phyloP scores from a whole-genome alignment of 2,888 invertebrate genomes.

The Phyllotreta striolata region DNA sequence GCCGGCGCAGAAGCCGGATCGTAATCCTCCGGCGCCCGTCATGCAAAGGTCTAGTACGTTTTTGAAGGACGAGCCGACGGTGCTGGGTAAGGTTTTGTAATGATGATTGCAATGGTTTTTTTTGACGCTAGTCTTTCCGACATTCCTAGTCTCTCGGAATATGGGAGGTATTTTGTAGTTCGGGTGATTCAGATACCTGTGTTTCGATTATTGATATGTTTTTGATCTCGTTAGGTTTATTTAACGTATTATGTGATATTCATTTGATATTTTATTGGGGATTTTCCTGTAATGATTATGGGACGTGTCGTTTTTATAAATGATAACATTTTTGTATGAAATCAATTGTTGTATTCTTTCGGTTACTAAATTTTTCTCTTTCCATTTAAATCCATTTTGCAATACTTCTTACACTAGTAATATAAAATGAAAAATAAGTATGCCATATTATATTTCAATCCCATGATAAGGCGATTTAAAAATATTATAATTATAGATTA shows the following conservation, averaged over 20 bases:
- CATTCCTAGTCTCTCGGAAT: slow-evolving; percentile 35
- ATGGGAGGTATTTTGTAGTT: background rate
- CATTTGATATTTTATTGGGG: slow-evolving; percentile 26
- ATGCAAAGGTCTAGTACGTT: slow-evolving; percentile 77
- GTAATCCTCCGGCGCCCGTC: slow-evolving; percentile 40
- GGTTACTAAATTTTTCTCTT: too few species aligned
- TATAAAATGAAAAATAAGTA: too few species aligned
- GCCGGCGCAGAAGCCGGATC: slow-evolving; percentile 10
- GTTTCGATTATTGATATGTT: slow-evolving; percentile 28
- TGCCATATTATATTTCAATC: too few species aligned
- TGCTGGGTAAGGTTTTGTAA: slow-evolving; percentile 62
- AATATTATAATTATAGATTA: too few species aligned
- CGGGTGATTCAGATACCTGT: too few species aligned
- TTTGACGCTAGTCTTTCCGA: slow-evolving; percentile 16
- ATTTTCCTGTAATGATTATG: background rate
- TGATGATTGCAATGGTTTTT: slow-evolving; percentile 22
- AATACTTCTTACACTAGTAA: too few species aligned
- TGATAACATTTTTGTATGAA: background rate
- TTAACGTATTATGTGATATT: slow-evolving; percentile 32
- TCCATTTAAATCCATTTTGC: too few species aligned
- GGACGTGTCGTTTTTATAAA: slow-evolving; percentile 16
- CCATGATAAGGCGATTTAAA: too few species aligned
- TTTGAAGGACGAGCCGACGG: slow-evolving; percentile 77
- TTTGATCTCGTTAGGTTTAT: slow-evolving; percentile 32
- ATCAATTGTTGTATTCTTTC: background rate